phyloP scores from a whole-genome alignment of 2,797 vertebrate species.

The Acrossocheilus wenchowensis region DNA sequence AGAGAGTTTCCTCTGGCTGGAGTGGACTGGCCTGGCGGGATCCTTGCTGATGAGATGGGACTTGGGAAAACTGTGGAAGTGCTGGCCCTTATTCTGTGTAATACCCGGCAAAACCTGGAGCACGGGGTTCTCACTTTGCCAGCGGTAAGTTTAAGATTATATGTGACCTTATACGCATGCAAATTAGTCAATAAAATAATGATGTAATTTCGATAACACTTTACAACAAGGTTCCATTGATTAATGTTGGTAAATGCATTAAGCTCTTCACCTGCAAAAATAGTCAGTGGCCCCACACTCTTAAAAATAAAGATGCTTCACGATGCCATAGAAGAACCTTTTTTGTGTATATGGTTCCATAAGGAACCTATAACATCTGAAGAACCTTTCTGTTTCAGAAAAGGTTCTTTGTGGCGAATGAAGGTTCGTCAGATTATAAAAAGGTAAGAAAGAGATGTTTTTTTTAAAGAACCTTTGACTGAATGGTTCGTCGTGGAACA shows the following conservation, averaged over 20 bases:
- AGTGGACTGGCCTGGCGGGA: slow-evolving; percentile 92
- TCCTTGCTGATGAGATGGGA: slow-evolving; percentile 99
- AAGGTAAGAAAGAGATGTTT: too few species aligned
- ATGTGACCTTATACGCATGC: neutral
- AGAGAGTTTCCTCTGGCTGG: slow-evolving; percentile 88
- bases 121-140: slow-evolving; percentile 86
- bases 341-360: too few species aligned
- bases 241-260: neutral
- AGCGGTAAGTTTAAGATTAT: slow-evolving; percentile 78
- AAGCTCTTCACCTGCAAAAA: too few species aligned
- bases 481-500: too few species aligned
- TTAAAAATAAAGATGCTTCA: too few species aligned
- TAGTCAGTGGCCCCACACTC: too few species aligned
- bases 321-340: too few species aligned
- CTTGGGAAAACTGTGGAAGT: slow-evolving; percentile 98
- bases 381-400: too few species aligned
- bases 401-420: too few species aligned
- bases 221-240: neutral
- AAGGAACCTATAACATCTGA: too few species aligned
- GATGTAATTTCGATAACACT: neutral
- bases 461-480: too few species aligned
- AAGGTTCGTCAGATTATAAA: too few species aligned
- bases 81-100: slow-evolving; percentile 92
- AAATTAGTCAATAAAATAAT: neutral
- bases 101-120: slow-evolving; percentile 85